Evolutionary conservation across 1,140 invertebrate genomes (phyloP).

Genomic region (Drepana arcuata): DNA sequence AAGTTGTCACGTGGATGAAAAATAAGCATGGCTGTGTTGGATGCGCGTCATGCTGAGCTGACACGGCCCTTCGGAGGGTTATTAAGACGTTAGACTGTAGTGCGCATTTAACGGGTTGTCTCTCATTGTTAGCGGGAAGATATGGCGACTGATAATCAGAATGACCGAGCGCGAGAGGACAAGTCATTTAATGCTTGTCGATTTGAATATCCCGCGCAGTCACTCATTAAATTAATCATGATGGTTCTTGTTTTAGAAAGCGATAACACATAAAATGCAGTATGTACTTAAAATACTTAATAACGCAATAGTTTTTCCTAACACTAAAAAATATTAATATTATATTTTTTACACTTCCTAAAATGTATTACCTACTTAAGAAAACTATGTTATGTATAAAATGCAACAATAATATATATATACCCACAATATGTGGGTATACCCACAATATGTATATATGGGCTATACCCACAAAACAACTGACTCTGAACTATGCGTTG

Average conservation of each 20-base stretch:
- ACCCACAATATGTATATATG: no score
- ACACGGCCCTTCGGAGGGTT: slow-evolving; percentile 45
- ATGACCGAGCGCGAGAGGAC: slow-evolving; percentile 34
- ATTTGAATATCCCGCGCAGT: slow-evolving; percentile 29
- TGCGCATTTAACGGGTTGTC: slow-evolving; percentile 42
- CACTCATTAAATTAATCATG: no score
- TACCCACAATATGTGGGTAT: no score
- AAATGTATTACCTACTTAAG: neutral
- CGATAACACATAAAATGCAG: slow-evolving; percentile 18
- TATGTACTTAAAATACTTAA: neutral
- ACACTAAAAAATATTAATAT: neutral
- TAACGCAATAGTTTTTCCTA: neutral
- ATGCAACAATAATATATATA: no score
- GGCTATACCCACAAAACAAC: no score
- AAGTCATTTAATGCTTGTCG: slow-evolving; percentile 64
- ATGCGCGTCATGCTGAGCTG: slow-evolving; percentile 51
- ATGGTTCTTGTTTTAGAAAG: no score
- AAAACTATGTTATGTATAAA: neutral
- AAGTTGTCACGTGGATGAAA: slow-evolving; percentile 49
- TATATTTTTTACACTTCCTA: neutral
- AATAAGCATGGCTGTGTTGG: slow-evolving; percentile 50
- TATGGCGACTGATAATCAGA: slow-evolving; percentile 51
- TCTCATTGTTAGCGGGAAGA: slow-evolving; percentile 47
- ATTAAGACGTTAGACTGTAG: slow-evolving; percentile 55
- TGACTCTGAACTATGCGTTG: no score